Evolutionary conservation across 2,113 vertebrate species (phyloP).

Genomic region (Taxidea taxus): DNA sequence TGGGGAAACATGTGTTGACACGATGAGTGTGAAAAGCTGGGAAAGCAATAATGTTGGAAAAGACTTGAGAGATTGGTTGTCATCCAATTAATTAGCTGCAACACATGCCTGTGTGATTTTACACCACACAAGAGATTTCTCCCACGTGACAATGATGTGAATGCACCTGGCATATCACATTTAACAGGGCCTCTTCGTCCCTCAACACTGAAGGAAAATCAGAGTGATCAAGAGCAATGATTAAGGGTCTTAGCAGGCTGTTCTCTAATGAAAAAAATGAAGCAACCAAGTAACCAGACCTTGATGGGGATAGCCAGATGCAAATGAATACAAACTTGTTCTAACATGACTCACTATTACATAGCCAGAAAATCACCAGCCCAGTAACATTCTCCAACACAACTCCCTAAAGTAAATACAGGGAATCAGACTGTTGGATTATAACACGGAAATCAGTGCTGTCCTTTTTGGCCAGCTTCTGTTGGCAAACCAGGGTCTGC

Average conservation of each 20-base stretch:
- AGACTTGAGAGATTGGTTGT: conserved; percentile 43
- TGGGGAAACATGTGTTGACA: conserved; percentile 30
- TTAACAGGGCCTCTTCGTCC: background rate
- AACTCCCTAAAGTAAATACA: background rate
- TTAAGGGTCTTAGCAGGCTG: background rate
- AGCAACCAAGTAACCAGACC: background rate
- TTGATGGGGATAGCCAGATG: background rate
- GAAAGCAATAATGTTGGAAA: conserved; percentile 42
- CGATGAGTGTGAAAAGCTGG: conserved; percentile 9
- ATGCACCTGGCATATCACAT: background rate
- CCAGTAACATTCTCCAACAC: background rate
- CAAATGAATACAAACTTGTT: background rate
- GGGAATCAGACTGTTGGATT: background rate
- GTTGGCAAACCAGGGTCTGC: background rate
- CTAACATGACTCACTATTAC: background rate
- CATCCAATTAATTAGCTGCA: conserved; percentile 63
- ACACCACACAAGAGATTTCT: background rate
- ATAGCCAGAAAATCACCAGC: background rate
- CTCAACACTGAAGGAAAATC: background rate
- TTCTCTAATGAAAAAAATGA: background rate
- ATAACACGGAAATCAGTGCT: background rate
- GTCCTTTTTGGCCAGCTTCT: background rate
- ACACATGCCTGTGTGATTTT: conserved; percentile 48
- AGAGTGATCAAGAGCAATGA: background rate
- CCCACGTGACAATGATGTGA: background rate